Conservation (phyloP, 2,797 vertebrate species). For the Xerus rutilus region DNA sequence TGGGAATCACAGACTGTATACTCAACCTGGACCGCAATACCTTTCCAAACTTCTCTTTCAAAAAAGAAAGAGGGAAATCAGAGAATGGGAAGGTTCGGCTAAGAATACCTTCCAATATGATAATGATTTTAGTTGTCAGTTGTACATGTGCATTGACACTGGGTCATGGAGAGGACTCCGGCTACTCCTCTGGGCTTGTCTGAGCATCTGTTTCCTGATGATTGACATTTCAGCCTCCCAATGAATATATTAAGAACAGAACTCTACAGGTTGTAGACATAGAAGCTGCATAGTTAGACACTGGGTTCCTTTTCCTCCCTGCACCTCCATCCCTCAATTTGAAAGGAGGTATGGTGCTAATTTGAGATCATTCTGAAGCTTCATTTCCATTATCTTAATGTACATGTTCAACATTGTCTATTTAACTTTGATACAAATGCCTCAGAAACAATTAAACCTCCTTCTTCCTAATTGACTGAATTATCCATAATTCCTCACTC, state of each 20-base stretch:
- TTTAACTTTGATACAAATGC: slow-evolving; percentile 19
- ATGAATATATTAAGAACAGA: slow-evolving; percentile 53
- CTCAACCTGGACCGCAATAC: accelerated
- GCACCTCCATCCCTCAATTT: not conserved
- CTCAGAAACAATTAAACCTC: not conserved
- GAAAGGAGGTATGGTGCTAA: not conserved
- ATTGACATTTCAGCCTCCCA: slow-evolving; percentile 55
- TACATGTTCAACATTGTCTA: not conserved
- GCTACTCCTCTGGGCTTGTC: slow-evolving; percentile 15
- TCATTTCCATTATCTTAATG: slow-evolving; percentile 23
- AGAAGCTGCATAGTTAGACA: not conserved
- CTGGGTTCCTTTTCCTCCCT: not conserved
- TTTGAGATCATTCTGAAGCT: slow-evolving; percentile 33
- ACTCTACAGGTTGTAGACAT: not conserved
- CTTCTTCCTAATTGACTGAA: not conserved
- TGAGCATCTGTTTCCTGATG: slow-evolving; percentile 40
- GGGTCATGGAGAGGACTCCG: not conserved
- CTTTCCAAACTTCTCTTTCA: slow-evolving; percentile 6
- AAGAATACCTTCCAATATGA: slow-evolving; percentile 44
- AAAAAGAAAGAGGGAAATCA: not conserved
- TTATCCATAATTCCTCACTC: not conserved
- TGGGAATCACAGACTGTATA: not conserved
- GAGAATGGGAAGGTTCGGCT: not conserved
- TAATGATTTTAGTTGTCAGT: slow-evolving; percentile 7
- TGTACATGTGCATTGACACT: not conserved